phyloP scores from a whole-genome alignment of 2,797 vertebrate species.

The Betta splendens region DNA sequence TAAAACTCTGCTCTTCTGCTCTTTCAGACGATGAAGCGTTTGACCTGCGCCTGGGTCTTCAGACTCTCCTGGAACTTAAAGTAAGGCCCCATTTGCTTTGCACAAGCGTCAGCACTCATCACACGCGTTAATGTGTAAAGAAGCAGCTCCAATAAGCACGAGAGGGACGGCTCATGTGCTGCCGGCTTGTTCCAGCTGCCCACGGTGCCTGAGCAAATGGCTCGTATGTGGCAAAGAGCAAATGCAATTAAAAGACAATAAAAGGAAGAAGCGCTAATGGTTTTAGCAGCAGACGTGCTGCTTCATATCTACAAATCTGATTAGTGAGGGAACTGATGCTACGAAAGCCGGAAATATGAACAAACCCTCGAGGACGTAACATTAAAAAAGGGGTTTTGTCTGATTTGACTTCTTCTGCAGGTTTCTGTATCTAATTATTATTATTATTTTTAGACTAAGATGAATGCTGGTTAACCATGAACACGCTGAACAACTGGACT shows the following conservation, averaged over 20 bases:
- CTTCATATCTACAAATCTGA: slow-evolving; percentile 29
- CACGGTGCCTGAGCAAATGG: too few species aligned
- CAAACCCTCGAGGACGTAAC: slow-evolving; percentile 13
- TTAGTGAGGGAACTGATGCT: slow-evolving; percentile 20
- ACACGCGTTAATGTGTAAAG: neutral
- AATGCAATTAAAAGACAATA: slow-evolving; percentile 25
- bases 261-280: slow-evolving; percentile 2
- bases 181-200: too few species aligned
- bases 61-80: slow-evolving; percentile 90
- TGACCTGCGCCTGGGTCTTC: slow-evolving; percentile 90
- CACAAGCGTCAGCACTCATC: slow-evolving; percentile 23
- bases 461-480: slow-evolving; percentile 2
- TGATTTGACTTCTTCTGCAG: neutral
- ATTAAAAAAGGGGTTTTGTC: slow-evolving; percentile 13
- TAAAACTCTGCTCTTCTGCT: slow-evolving; percentile 7
- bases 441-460: neutral
- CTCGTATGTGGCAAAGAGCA: too few species aligned
- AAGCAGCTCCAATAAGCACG: neutral
- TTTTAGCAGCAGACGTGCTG: neutral
- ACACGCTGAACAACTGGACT: neutral
- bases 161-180: too few species aligned
- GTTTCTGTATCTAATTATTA: slow-evolving; percentile 5
- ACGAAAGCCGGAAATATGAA: slow-evolving; percentile 41
- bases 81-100: slow-evolving; percentile 78
- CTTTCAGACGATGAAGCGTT: slow-evolving; percentile 85